Conservation (phyloP, 2,888 invertebrate genomes). For the Pheosia tremula region DNA sequence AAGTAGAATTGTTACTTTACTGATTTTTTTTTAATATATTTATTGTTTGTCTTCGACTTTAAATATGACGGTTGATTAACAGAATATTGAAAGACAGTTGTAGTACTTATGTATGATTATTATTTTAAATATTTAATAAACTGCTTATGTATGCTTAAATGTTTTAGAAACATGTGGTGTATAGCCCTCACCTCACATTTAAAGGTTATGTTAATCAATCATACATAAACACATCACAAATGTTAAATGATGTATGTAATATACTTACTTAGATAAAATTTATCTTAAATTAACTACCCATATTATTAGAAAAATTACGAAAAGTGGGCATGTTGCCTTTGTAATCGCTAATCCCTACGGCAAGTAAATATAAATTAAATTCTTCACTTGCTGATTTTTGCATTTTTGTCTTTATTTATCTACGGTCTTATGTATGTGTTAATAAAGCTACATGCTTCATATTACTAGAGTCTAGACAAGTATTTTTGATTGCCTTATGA, state of each 20-base stretch:
- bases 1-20: constrained; percentile 33
- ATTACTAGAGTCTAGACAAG: constrained; percentile 42
- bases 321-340: background rate
- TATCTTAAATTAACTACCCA: background rate
- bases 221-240: background rate
- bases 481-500: constrained; percentile 56
- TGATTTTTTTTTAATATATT: constrained; percentile 38
- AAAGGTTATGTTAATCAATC: too few species aligned
- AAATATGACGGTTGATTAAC: constrained; percentile 37
- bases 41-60: constrained; percentile 41
- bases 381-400: constrained; percentile 31
- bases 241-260: constrained; percentile 1
- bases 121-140: constrained; percentile 33
- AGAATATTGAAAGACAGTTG: constrained; percentile 43
- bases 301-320: background rate
- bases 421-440: constrained; percentile 40
- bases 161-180: constrained; percentile 35
- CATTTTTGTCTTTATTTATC: constrained; percentile 30
- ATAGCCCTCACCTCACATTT: constrained; percentile 20
- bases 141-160: constrained; percentile 32
- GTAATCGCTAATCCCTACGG: background rate
- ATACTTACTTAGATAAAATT: background rate
- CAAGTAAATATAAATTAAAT: constrained; percentile 17
- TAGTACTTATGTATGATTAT: constrained; percentile 22
- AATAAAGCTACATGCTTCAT: constrained; percentile 36